Conservation (phyloP, 2,113 vertebrate species). For the Ranitomeya variabilis region DNA sequence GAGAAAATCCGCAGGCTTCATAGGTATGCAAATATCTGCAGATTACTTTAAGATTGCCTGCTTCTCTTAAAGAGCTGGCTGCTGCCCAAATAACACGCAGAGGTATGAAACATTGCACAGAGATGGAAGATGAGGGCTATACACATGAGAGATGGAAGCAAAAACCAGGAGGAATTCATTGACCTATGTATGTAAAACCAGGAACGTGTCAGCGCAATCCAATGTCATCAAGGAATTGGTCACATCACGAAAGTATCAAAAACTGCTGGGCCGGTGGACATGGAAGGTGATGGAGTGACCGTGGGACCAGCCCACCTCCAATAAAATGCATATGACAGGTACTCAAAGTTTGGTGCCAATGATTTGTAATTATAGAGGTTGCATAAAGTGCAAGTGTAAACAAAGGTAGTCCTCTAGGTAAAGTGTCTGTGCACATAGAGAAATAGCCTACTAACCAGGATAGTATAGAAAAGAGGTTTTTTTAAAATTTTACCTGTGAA, state of each 20-base stretch:
- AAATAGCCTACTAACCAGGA: too few species aligned
- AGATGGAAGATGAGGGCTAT: background rate
- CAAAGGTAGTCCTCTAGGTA: too few species aligned
- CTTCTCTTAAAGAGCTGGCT: conserved; percentile 58
- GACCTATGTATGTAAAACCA: background rate
- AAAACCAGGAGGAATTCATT: background rate
- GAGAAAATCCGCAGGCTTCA: conserved; percentile 56
- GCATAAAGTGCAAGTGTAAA: background rate
- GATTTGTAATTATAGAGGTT: background rate
- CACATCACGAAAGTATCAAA: background rate
- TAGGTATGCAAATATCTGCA: conserved; percentile 60
- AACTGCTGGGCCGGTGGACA: background rate
- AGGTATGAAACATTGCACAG: conserved; percentile 18
- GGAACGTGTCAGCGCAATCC: background rate
- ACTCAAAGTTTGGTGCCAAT: background rate
- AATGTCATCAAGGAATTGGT: background rate
- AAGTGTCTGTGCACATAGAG: too few species aligned
- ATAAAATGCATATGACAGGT: background rate
- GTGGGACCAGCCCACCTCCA: too few species aligned
- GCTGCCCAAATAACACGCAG: conserved; percentile 59
- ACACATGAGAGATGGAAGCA: conserved; percentile 7
- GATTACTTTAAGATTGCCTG: conserved; percentile 52
- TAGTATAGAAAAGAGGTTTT: too few species aligned
- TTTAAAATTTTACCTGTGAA: too few species aligned
- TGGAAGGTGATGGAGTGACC: too few species aligned